Base-by-base conservation (phyloP, 2,113 vertebrate genomes). In the Tamias sibiricus region DNA sequence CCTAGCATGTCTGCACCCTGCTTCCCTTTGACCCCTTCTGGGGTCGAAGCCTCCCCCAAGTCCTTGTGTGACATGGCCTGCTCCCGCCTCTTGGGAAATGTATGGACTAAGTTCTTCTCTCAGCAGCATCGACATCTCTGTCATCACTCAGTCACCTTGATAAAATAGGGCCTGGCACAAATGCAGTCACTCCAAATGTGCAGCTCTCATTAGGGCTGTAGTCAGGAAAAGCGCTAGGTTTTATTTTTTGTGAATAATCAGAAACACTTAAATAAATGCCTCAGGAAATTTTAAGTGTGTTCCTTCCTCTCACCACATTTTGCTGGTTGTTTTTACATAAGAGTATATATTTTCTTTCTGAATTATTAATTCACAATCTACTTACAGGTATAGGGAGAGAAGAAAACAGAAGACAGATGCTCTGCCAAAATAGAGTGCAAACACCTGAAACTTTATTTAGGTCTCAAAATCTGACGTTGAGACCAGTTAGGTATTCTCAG, bases 281-380 rank as follows among this genome's bases (percentile, higher is more conserved):
- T 87, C 14, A 32, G 16, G 28, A 76, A 22, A 24, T 72, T 86
- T 72, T 26, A 62, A 85, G 35, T 57, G 49, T 49, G 16, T 52
- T 40, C 37, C 5, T 68, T 37, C n/a, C 57, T 42, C 86, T 40
- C 35, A 17, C 26, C 40, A 76, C 42, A 42, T 72, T 80, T 64
- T 26, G 4, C 17, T 22, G 30, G 28, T 42, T n/a, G n/a, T 16
- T 86, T 94, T 93, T 66, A 93, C 44, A 52, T 40, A 49, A 84
- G 35, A 28, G 19, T 28, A 16, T 28, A 10, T 22, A 37, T 83
- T 92, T 93, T 66, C 68, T 88, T 71, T 89, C 30, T 68, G 66
- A 59, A 59, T 87, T 94, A 57, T 66, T 86, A 68, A 94, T 79
- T 90, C 52, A 52, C 64, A 47, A 2, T 57, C 75, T 95, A 52